Conservation (phyloP, 2,888 invertebrate genomes). For the Malacosoma neustria region DNA sequence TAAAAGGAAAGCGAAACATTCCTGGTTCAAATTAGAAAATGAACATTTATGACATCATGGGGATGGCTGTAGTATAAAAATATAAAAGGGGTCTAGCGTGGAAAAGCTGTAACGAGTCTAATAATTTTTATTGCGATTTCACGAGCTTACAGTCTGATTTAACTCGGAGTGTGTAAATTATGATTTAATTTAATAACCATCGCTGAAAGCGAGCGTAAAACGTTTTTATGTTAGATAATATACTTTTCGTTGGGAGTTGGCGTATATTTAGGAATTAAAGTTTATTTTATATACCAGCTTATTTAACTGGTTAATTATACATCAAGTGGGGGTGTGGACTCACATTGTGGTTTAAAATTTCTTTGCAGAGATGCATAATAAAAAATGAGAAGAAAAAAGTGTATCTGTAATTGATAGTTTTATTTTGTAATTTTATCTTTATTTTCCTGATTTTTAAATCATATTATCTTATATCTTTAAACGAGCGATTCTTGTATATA, state of each 20-base stretch:
- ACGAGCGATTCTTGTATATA: too few relatives aligned
- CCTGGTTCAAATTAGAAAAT: constrained; percentile 52
- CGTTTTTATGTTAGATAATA: constrained; percentile 68
- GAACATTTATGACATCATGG: constrained; percentile 50
- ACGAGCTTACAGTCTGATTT: constrained; percentile 61
- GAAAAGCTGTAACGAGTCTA: constrained; percentile 46
- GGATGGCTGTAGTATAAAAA: constrained; percentile 41
- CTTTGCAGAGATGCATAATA: too few relatives aligned
- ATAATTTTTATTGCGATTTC: constrained; percentile 65
- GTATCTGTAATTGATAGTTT: too few relatives aligned
- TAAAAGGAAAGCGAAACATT: constrained; percentile 7
- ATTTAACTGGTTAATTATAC: too few relatives aligned
- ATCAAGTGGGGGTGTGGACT: too few relatives aligned
- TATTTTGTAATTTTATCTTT: too few relatives aligned
- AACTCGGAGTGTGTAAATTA: constrained; percentile 65
- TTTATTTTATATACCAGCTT: too few relatives aligned
- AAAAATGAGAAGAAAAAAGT: too few relatives aligned
- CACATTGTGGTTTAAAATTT: too few relatives aligned
- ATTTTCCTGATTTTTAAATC: too few relatives aligned
- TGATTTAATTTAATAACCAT: constrained; percentile 68
- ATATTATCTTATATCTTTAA: too few relatives aligned
- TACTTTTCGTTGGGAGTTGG: constrained; percentile 68
- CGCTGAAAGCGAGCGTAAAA: constrained; percentile 61
- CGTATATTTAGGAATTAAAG: too few relatives aligned
- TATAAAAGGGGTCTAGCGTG: constrained; percentile 28